Percentiles rank a stretch among this genome's conserved stretches.
phyloP scores from a whole-genome alignment of 2,797 vertebrate genomes.

The Acipenser transmontanus region DNA sequence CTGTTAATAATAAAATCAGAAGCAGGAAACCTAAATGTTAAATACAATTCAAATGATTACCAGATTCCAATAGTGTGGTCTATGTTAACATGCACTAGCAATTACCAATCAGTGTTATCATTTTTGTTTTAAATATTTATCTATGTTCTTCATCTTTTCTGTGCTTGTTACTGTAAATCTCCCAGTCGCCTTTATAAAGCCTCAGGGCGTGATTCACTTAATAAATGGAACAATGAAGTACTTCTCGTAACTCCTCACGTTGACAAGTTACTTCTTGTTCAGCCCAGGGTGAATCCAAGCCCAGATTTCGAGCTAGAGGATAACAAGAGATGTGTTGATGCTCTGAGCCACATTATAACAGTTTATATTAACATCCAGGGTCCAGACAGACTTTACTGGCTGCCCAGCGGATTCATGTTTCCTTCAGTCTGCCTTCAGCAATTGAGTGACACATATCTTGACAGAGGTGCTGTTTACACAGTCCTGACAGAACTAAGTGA shows the following conservation, averaged over 20 bases:
- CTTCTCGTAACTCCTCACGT: not conserved
- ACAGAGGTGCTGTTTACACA: not conserved
- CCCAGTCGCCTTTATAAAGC: not conserved
- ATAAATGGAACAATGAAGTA: not conserved
- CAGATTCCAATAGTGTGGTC: not conserved
- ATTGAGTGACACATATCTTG: not conserved
- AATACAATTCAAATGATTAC: not conserved
- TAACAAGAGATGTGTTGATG: not conserved
- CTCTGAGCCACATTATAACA: not conserved
- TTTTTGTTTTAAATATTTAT: not conserved
- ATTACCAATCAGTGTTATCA: not conserved
- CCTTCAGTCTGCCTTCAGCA: not conserved
- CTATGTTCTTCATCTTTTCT: not conserved
- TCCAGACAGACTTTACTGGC: not conserved
- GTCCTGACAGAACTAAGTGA: not conserved
- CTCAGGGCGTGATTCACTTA: not conserved
- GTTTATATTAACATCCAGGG: not conserved
- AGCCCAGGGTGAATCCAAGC: not conserved
- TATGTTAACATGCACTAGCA: not conserved
- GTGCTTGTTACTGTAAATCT: not conserved
- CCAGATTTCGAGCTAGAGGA: not conserved
- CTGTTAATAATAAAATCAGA: not conserved
- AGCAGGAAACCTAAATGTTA: not conserved
- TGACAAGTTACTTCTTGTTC: constrained; percentile 1
- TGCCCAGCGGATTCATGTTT: not conserved